Evolutionary conservation across 2,113 vertebrate genomes (phyloP).

Genomic region (Fukomys damarensis): DNA sequence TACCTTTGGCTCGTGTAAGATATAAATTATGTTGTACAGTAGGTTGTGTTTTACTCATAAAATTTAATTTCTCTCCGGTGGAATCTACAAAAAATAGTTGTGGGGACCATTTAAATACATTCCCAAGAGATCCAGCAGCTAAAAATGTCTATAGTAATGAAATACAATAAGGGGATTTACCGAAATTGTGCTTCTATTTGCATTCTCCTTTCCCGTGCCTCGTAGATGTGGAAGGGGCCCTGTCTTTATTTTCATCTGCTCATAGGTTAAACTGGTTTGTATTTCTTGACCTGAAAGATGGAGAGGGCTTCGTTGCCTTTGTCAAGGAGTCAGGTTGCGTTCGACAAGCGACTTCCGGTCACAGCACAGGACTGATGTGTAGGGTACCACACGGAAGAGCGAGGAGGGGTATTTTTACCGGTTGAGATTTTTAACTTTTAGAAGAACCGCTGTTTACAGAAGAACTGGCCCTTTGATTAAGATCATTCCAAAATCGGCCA

Average conservation of each 20-base stretch:
- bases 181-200: slow-evolving; percentile 31
- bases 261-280: neutral
- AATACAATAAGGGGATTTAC: neutral
- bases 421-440: slow-evolving; percentile 39
- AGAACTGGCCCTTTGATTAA: neutral
- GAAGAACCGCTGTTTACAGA: neutral
- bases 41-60: slow-evolving; percentile 18
- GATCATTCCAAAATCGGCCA: neutral
- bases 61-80: slow-evolving; percentile 2
- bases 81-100: slow-evolving; percentile 32
- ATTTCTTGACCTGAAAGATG: neutral
- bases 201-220: neutral
- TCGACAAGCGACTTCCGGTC: neutral
- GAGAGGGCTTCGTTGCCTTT: slow-evolving; percentile 38
- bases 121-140: neutral
- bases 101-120: neutral
- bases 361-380: neutral
- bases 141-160: neutral
- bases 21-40: neutral
- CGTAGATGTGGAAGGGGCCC: neutral
- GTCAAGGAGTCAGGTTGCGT: neutral
- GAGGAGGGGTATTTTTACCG: neutral
- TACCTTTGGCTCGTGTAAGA: neutral
- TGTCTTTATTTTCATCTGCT: slow-evolving; percentile 43
- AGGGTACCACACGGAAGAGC: neutral